Evolutionary conservation across 2,113 vertebrate species (phyloP), one percentile per base, ranked within the genome.

Genomic region (Eidolon helvum): DNA sequence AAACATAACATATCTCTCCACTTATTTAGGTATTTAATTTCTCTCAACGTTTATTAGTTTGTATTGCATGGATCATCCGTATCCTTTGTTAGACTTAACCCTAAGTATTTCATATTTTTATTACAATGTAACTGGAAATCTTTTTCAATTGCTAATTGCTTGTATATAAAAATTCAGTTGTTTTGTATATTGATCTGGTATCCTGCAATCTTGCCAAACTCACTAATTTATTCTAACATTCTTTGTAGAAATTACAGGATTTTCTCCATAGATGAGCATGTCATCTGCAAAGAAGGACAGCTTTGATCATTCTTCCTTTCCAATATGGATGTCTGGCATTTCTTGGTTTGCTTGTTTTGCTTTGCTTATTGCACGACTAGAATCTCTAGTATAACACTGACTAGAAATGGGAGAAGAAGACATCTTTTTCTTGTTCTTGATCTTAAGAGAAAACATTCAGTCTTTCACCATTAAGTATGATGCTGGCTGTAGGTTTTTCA

Each of bases 11-110:
- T n/a, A 82, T 33, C 55, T 72, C 30, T 90, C 38, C 38, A 78
- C 40, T 74, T 59, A 84, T 72, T 84, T 83, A 86, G 30, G 10
- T 45, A 9, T 91, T 92, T 75, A 89, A 79, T 91, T 91, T 91
- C 16, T 89, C 35, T 97, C 66, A 86, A 22, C 30, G 22, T 93
- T 83, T 90, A 84, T 63, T 86, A 30, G 3, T 63, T 95, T 94
- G 89, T 5, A 86, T 77, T 96, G 33, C 10, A 91, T 11, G 38
- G 4, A 63, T 65, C 35, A 92, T 71, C 28, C 66, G 30, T 45
- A 66, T 30, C 16, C 1, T 66, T 63, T 85, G 24, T 90, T 71
- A 92, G 14, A 90, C 55, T 72, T 92, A 71, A 57, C n/a, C 15
- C 1, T 66, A 79, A 68, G 18, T 65, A 69, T 69, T 87, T 90